Percentiles rank a stretch among this genome's conserved stretches.
Conservation (phyloP, 1,140 invertebrate genomes). For the Penaeus vannamei region DNA sequence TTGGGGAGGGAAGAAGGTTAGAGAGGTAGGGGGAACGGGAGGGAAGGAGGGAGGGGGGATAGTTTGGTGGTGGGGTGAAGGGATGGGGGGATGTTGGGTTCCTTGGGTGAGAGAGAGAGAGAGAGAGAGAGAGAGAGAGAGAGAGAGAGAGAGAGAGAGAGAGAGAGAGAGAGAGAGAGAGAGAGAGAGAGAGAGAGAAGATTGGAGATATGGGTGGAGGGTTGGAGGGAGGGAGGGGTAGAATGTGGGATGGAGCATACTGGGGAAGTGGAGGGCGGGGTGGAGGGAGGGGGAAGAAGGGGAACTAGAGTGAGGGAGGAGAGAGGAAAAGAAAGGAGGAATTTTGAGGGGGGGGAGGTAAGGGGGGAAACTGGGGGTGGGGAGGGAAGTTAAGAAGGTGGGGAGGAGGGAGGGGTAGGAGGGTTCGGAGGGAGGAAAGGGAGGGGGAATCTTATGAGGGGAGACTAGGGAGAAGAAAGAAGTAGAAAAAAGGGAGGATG, state of each 20-base stretch:
- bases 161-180: neutral
- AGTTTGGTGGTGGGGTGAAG: neutral
- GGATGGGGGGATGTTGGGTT: neutral
- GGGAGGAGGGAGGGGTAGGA: neutral
- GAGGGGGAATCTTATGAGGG: neutral
- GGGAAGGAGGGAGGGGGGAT: neutral
- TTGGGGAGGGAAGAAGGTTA: neutral
- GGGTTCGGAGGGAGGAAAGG: neutral
- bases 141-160: slow-evolving; percentile 14
- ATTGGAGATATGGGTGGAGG: too few relatives aligned
- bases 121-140: neutral
- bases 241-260: neutral
- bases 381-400: neutral
- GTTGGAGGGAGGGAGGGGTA: too few relatives aligned
- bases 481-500: neutral
- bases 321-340: neutral
- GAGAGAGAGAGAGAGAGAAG: neutral
- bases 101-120: slow-evolving; percentile 3
- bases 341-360: neutral
- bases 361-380: neutral
- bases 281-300: neutral
- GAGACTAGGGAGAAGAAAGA: neutral
- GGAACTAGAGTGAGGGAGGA: neutral
- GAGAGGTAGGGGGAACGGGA: neutral
- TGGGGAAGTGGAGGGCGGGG: neutral